Evolutionary conservation across 2,888 invertebrate genomes (phyloP).

Genomic region (Cosmopolites sordidus): DNA sequence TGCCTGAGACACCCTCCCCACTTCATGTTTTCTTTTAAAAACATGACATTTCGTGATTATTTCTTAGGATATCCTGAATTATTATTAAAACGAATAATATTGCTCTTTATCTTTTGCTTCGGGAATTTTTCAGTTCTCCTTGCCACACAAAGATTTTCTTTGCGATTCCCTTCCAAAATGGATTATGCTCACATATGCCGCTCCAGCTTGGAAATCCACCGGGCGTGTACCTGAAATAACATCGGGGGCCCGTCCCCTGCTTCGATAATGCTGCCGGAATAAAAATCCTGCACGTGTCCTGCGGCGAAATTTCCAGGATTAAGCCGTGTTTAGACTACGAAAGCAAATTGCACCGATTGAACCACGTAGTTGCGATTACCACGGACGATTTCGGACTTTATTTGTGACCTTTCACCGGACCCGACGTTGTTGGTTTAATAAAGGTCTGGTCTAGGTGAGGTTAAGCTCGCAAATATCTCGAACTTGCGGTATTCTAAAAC

Average conservation of each 20-base stretch:
- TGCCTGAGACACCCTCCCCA: no score
- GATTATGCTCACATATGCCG: constrained; percentile 23
- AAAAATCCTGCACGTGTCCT: constrained; percentile 26
- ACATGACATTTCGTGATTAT: no score
- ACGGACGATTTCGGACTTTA: constrained; percentile 14
- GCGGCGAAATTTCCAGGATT: constrained; percentile 23
- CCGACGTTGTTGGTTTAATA: no score
- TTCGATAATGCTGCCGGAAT: constrained; percentile 23
- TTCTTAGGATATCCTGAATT: no score
- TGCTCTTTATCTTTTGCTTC: background rate
- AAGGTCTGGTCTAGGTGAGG: no score
- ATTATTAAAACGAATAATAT: no score
- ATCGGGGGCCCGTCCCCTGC: constrained; percentile 5
- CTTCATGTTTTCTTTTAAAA: no score
- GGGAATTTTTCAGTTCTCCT: background rate
- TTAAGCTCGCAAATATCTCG: no score
- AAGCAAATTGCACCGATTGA: constrained; percentile 20
- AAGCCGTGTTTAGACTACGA: constrained; percentile 24
- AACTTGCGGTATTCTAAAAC: no score
- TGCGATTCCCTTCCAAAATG: constrained; percentile 11
- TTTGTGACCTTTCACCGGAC: constrained; percentile 15
- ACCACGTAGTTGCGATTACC: constrained; percentile 23
- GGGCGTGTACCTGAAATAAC: constrained; percentile 25
- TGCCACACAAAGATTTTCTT: constrained; percentile 3
- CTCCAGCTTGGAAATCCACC: constrained; percentile 15